Percentiles rank a stretch among this genome's conserved stretches.
These are phyloP conservation scores for Protonibea diacanthus DNA, from an alignment of 2,797 vertebrate genomes.

Conservation along the genomic window DNA sequence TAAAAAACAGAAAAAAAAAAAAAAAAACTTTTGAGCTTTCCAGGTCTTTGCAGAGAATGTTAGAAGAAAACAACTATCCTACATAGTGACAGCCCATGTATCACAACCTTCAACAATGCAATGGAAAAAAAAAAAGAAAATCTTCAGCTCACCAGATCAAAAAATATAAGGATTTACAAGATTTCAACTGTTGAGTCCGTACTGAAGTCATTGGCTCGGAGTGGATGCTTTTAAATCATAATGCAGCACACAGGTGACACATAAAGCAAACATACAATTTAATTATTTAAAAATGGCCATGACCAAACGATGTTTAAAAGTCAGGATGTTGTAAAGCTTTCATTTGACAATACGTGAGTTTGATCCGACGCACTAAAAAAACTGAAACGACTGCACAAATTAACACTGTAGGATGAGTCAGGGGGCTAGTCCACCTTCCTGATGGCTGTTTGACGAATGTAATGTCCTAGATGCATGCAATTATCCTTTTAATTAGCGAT, in stretches of 20 bases:
- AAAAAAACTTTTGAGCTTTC: constrained; percentile 18
- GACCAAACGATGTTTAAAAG: not conserved
- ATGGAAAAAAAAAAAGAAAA: not conserved
- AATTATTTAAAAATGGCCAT: not conserved
- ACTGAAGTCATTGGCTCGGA: not conserved
- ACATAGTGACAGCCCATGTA: constrained; percentile 17
- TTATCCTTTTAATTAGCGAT: constrained; percentile 89
- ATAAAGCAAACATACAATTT: not conserved
- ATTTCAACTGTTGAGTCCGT: not conserved
- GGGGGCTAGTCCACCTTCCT: constrained; percentile 65
- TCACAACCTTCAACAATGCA: constrained; percentile 16
- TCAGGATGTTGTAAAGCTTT: constrained; percentile 1
- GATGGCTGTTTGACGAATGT: constrained; percentile 72
- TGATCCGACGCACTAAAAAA: constrained; percentile 38
- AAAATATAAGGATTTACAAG: not conserved
- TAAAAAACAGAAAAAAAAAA: not conserved
- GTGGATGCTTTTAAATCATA: not conserved
- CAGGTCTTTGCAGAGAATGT: constrained; percentile 11
- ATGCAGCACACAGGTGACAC: not conserved
- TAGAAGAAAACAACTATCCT: constrained; percentile 28
- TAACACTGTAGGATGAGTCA: constrained; percentile 55
- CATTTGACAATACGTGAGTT: constrained; percentile 8
- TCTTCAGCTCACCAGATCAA: not conserved
- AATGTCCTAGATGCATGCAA: constrained; percentile 86
- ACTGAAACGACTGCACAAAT: constrained; percentile 32